Conservation (phyloP, 2,888 invertebrate species). For the Deroplatys truncata region DNA sequence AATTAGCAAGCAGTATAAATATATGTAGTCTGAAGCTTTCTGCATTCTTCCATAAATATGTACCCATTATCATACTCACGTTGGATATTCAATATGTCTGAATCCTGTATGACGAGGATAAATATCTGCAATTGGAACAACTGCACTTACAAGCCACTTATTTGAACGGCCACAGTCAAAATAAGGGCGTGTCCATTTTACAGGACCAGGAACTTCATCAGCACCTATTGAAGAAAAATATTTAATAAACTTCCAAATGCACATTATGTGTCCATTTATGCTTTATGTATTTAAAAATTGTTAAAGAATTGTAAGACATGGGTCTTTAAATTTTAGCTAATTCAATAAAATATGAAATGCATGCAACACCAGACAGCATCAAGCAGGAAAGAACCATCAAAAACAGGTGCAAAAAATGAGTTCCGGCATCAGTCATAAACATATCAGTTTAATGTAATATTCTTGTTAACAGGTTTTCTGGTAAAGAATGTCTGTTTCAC, state of each 20-base stretch:
- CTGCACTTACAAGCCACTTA: constrained; percentile 92
- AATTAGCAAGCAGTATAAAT: too few relatives aligned
- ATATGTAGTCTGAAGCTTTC: background rate
- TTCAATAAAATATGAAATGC: too few relatives aligned
- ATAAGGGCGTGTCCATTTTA: constrained; percentile 91
- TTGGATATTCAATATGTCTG: constrained; percentile 89
- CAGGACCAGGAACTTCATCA: constrained; percentile 87
- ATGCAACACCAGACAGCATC: too few relatives aligned
- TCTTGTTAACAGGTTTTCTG: too few relatives aligned
- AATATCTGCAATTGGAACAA: constrained; percentile 92
- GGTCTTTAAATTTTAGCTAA: too few relatives aligned
- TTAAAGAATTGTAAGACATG: too few relatives aligned
- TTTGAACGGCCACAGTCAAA: constrained; percentile 95
- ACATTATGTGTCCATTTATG: background rate
- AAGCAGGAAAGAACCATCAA: too few relatives aligned
- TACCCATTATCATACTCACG: constrained; percentile 54
- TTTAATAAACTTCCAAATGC: background rate
- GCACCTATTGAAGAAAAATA: constrained; percentile 51
- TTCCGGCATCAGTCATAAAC: too few relatives aligned
- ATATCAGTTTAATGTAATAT: too few relatives aligned
- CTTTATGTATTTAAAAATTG: too few relatives aligned
- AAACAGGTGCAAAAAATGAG: too few relatives aligned
- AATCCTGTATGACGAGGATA: constrained; percentile 91
- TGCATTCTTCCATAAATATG: background rate
- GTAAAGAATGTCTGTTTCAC: too few relatives aligned